phyloP scores from a whole-genome alignment of 2,113 vertebrate genomes.

The Strigops habroptila region DNA sequence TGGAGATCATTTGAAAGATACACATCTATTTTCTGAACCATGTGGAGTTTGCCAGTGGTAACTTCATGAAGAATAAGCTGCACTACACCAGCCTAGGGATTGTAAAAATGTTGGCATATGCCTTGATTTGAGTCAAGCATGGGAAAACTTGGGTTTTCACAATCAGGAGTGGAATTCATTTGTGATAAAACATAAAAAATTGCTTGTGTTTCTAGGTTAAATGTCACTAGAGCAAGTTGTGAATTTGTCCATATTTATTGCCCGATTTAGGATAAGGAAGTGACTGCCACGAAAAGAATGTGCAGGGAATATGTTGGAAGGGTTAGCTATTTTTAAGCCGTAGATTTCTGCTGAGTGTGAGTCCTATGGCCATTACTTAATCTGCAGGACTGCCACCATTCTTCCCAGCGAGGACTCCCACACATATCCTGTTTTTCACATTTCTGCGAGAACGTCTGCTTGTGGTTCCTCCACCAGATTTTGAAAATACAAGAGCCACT shows the following conservation, averaged over 20 bases:
- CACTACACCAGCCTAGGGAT: not conserved
- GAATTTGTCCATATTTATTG: slow-evolving; percentile 5
- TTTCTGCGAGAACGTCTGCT: slow-evolving; percentile 47
- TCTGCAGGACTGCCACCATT: not conserved
- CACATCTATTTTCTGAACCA: not conserved
- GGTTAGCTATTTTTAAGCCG: slow-evolving; percentile 20
- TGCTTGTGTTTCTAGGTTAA: slow-evolving; percentile 9
- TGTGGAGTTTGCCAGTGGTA: not conserved
- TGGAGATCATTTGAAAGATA: not conserved
- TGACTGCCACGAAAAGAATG: slow-evolving; percentile 50
- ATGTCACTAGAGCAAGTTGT: slow-evolving; percentile 27
- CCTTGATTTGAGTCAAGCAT: not conserved
- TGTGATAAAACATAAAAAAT: slow-evolving; percentile 36
- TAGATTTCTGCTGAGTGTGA: not conserved
- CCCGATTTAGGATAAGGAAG: slow-evolving; percentile 15
- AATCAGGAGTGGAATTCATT: not conserved
- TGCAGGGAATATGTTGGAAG: not conserved
- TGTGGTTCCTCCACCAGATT: not conserved
- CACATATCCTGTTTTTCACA: slow-evolving; percentile 59
- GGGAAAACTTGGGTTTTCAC: slow-evolving; percentile 33
- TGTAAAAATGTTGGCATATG: not conserved
- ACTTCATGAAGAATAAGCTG: not conserved
- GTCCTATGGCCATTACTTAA: not conserved
- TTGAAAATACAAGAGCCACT: not conserved
- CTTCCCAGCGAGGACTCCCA: slow-evolving; percentile 42